Percentiles rank a stretch among this genome's conserved stretches.
These are phyloP conservation scores for Pelodiscus sinensis DNA, from an alignment of 2,113 vertebrate species.

Conservation along the genomic window DNA sequence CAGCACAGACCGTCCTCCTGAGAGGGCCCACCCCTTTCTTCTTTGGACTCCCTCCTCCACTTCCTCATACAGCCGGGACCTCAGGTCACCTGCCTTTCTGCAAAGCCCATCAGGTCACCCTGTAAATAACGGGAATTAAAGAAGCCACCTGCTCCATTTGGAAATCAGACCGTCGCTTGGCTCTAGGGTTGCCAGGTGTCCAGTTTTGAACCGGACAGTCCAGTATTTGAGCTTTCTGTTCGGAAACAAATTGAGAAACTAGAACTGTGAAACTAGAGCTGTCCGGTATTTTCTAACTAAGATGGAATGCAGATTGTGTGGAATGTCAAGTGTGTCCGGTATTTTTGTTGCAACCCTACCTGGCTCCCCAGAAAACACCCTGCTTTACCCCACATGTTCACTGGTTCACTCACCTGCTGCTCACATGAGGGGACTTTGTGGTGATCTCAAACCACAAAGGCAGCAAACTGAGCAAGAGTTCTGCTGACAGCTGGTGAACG, in stretches of 20 bases:
- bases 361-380: not conserved
- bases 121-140: not conserved
- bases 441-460: too few species aligned
- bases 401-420: not conserved
- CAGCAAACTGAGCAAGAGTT: not conserved
- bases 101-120: not conserved
- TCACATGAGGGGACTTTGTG: too few species aligned
- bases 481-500: not conserved
- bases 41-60: rapidly evolving
- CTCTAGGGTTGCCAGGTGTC: too few species aligned
- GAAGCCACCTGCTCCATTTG: not conserved
- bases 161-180: not conserved
- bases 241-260: too few species aligned
- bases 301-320: too few species aligned
- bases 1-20: not conserved
- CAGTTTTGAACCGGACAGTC: too few species aligned
- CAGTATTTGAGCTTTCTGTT: too few species aligned
- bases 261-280: too few species aligned
- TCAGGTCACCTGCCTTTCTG: not conserved
- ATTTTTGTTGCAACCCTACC: too few species aligned
- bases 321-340: too few species aligned
- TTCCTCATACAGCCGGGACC: not conserved
- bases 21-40: rapidly evolving
- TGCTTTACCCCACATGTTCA: not conserved
- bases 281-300: too few species aligned